A percentile compares a stretch with the other conserved stretches of the same genome.
These are phyloP conservation scores for Acrobasis consociella DNA, from an alignment of 2,888 invertebrate species.

Conservation along the genomic window DNA sequence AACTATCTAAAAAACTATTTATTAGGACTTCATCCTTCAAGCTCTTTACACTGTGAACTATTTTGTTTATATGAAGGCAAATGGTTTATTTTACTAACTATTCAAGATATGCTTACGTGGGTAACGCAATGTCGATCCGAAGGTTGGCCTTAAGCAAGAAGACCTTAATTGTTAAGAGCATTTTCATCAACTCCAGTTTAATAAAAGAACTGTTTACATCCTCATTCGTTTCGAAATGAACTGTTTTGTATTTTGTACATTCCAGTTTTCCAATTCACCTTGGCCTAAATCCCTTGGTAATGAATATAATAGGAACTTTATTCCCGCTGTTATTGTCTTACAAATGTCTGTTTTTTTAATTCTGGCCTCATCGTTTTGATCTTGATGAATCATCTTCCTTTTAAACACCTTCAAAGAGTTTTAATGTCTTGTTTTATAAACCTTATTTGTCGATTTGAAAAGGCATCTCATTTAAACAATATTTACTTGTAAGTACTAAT, in stretches of 20 bases:
- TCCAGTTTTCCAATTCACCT: slow-evolving; percentile 11
- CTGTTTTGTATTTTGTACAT: slow-evolving; percentile 14
- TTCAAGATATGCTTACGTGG: slow-evolving; percentile 19
- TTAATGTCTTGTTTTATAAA: no score
- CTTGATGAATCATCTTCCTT: background rate
- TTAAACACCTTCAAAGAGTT: no score
- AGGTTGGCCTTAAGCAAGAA: slow-evolving; percentile 31
- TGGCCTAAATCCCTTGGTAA: slow-evolving; percentile 9
- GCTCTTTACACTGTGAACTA: background rate
- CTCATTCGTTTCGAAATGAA: slow-evolving; percentile 20
- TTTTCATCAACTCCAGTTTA: slow-evolving; percentile 18
- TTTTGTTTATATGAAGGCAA: slow-evolving; percentile 13
- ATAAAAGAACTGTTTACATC: slow-evolving; percentile 17
- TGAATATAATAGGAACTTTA: background rate
- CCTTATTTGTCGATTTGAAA: no score
- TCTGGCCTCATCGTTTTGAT: background rate
- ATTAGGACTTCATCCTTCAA: background rate
- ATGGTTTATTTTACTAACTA: slow-evolving; percentile 22
- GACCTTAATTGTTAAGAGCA: slow-evolving; percentile 27
- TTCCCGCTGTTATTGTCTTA: background rate
- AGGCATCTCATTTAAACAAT: no score
- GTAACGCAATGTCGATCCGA: slow-evolving; percentile 23
- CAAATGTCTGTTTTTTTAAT: background rate
- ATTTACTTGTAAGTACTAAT: no score
- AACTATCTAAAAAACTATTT: no score